These are phyloP conservation scores for Odontamblyopus lacepedii DNA, from an alignment of 2,797 vertebrate genomes.

Conservation along the genomic window DNA sequence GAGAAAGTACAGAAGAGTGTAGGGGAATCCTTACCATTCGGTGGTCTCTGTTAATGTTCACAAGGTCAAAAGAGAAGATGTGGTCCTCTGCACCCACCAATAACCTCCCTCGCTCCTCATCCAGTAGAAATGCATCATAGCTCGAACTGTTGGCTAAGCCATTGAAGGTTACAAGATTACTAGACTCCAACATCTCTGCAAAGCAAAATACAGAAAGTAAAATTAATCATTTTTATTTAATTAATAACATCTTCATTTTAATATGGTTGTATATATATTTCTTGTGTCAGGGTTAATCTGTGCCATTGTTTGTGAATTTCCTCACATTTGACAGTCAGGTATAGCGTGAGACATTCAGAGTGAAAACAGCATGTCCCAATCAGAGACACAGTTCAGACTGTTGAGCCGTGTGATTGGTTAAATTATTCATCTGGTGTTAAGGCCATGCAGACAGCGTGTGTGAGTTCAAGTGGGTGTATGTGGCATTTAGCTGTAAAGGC, in stretches of 20 bases:
- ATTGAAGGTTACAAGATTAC: constrained; percentile 90
- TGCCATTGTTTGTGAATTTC: constrained; percentile 23
- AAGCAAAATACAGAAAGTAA: constrained; percentile 13
- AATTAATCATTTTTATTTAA: background rate
- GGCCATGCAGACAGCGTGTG: constrained; percentile 35
- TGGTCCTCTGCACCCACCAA: constrained; percentile 96
- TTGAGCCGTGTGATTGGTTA: constrained; percentile 73
- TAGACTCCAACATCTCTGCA: constrained; percentile 96
- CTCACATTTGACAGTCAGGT: constrained; percentile 45
- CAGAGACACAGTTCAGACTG: constrained; percentile 56
- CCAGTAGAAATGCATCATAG: constrained; percentile 94
- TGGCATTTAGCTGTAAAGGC: constrained; percentile 37
- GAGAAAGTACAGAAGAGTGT: background rate
- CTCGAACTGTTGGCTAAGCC: constrained; percentile 93
- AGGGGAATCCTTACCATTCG: constrained; percentile 82
- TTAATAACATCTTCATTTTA: too few relatives aligned
- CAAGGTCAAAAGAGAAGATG: constrained; percentile 95
- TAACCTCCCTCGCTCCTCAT: constrained; percentile 92
- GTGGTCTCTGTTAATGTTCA: constrained; percentile 93
- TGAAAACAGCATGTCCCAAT: constrained; percentile 66
- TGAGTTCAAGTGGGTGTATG: constrained; percentile 30
- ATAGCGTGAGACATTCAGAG: constrained; percentile 57
- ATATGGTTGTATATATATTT: background rate
- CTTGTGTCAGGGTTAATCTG: background rate
- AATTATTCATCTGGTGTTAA: constrained; percentile 69